phyloP scores from a whole-genome alignment of 2,888 invertebrate species.

The Erebia palarica region DNA sequence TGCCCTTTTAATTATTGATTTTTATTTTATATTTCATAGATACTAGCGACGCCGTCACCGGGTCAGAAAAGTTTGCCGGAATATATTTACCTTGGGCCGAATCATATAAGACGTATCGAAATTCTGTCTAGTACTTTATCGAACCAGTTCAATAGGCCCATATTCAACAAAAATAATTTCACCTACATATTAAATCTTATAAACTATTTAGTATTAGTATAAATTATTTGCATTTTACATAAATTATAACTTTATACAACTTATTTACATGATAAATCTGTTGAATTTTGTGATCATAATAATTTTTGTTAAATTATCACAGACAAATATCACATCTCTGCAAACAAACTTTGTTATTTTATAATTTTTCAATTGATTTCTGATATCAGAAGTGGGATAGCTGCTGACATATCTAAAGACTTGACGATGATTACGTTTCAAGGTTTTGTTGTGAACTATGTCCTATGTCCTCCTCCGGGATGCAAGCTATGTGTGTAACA shows the following conservation, averaged over 20 bases:
- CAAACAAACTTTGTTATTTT: conserved; percentile 46
- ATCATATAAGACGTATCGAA: no score
- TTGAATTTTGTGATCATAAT: conserved; percentile 29
- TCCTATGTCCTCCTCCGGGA: no score
- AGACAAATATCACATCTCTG: conserved; percentile 65
- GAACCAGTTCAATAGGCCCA: no score
- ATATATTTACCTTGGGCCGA: no score
- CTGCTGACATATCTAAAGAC: not conserved
- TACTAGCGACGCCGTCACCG: no score
- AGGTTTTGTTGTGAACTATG: no score
- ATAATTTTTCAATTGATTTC: not conserved
- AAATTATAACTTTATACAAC: conserved; percentile 7
- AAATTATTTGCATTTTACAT: conserved; percentile 3
- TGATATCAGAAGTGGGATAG: not conserved
- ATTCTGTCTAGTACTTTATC: no score
- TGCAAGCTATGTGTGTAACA: no score
- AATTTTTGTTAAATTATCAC: conserved; percentile 59
- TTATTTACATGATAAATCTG: conserved; percentile 21
- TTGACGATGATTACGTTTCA: not conserved
- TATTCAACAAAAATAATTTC: no score
- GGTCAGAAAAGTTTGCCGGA: no score
- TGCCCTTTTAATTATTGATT: no score
- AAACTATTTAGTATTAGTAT: not conserved
- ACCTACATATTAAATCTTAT: not conserved
- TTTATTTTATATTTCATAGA: no score